Evolutionary conservation across 1,140 invertebrate species (phyloP).

Genomic region (Drosophila rufa): DNA sequence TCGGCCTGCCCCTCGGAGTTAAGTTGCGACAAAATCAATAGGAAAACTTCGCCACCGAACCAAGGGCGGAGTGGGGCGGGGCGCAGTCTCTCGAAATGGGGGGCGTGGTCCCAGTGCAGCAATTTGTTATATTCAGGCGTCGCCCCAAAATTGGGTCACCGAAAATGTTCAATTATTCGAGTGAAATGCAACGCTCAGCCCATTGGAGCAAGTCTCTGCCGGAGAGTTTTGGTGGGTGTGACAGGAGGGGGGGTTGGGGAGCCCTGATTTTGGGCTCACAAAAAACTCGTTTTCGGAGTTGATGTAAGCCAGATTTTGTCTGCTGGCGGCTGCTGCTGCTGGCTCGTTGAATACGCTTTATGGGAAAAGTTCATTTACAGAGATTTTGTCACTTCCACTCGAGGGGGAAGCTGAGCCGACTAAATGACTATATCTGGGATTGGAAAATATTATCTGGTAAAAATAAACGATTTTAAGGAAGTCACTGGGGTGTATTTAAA

Average conservation of each 20-base stretch:
- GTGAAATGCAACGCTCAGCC: conserved; percentile 54
- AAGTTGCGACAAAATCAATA: conserved; percentile 74
- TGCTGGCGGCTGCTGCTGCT: conserved; percentile 7
- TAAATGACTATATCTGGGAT: neutral
- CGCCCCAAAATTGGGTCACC: conserved; percentile 73
- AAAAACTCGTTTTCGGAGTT: conserved; percentile 62
- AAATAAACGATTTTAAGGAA: neutral
- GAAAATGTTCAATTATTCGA: conserved; percentile 75
- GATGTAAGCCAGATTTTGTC: conserved; percentile 62
- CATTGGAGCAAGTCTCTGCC: conserved; percentile 18
- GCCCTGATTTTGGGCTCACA: conserved; percentile 64
- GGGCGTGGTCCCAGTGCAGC: conserved; percentile 51
- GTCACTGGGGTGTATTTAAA: neutral
- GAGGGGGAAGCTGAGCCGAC: conserved; percentile 3
- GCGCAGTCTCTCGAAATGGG: conserved; percentile 17
- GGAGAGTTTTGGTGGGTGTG: neutral
- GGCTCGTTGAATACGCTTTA: conserved; percentile 44
- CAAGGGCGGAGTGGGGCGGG: conserved; percentile 7
- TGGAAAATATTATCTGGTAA: neutral
- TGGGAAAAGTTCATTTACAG: conserved; percentile 4
- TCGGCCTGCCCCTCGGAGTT: conserved; percentile 29
- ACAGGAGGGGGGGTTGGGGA: neutral
- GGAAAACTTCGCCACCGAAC: conserved; percentile 53
- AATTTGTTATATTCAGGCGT: conserved; percentile 68
- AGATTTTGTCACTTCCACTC: conserved; percentile 34